phyloP scores from a whole-genome alignment of 1,140 invertebrate species.

The Rhopalosiphum padi region DNA sequence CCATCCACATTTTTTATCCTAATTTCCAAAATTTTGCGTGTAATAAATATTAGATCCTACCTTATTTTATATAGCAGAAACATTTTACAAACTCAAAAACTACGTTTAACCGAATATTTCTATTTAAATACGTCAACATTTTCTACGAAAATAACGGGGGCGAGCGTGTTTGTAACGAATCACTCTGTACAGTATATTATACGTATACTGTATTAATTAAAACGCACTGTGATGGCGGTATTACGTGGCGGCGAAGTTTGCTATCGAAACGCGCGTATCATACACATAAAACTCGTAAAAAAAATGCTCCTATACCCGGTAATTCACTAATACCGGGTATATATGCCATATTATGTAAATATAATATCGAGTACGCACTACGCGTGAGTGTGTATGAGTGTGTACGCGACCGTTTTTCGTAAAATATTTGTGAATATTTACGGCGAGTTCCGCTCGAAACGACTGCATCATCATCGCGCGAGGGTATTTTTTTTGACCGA shows the following conservation, averaged over 20 bases:
- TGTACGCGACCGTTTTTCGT: background rate
- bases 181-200: background rate
- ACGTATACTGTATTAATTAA: background rate
- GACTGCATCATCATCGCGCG: background rate
- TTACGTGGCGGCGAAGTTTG: background rate
- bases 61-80: background rate
- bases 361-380: background rate
- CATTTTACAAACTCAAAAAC: background rate
- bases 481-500: background rate
- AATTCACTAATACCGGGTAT: background rate
- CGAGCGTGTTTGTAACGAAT: background rate
- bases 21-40: no score
- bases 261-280: background rate
- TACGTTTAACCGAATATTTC: background rate
- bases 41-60: no score
- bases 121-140: background rate
- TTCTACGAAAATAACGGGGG: background rate
- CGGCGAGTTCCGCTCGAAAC: background rate
- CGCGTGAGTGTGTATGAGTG: background rate
- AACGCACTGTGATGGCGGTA: background rate
- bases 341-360: background rate
- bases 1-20: no score
- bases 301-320: background rate
- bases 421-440: background rate
- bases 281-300: background rate